Conservation (phyloP, 2,797 vertebrate genomes). For the Betta splendens region DNA sequence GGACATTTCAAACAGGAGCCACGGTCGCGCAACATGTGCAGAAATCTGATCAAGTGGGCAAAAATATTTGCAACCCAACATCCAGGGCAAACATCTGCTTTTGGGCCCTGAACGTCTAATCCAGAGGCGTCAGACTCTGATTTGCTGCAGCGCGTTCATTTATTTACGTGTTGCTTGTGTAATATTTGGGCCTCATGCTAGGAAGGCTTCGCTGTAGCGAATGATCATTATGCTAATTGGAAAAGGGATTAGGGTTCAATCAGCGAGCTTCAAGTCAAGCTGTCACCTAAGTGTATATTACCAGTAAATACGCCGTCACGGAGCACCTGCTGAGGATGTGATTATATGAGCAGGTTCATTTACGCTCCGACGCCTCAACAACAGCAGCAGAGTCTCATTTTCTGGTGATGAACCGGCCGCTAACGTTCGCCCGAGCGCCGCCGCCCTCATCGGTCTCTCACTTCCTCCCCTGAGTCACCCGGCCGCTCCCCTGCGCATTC, state of each 20-base stretch:
- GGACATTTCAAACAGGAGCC: constrained; percentile 5
- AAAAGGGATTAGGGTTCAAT: not conserved
- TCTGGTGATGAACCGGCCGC: not conserved
- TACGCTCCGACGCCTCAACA: not conserved
- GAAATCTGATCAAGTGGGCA: not conserved
- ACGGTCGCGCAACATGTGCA: not conserved
- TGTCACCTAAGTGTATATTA: not conserved
- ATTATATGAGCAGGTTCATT: not conserved
- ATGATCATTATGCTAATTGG: not conserved
- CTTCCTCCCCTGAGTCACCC: constrained; percentile 23
- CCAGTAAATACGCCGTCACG: not conserved
- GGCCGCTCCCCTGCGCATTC: constrained; percentile 12
- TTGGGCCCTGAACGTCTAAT: no score
- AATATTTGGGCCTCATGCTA: not conserved
- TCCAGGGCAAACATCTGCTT: no score
- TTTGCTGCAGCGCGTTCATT: no score
- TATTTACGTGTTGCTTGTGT: not conserved
- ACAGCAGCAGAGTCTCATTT: no score
- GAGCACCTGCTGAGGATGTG: not conserved
- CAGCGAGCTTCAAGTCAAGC: not conserved
- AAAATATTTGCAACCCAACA: no score
- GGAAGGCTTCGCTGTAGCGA: not conserved
- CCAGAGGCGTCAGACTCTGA: no score
- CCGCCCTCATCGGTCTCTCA: not conserved
- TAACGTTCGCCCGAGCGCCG: constrained; percentile 13